phyloP scores from a whole-genome alignment of 2,888 invertebrate species.

The Neoscelio sp. region DNA sequence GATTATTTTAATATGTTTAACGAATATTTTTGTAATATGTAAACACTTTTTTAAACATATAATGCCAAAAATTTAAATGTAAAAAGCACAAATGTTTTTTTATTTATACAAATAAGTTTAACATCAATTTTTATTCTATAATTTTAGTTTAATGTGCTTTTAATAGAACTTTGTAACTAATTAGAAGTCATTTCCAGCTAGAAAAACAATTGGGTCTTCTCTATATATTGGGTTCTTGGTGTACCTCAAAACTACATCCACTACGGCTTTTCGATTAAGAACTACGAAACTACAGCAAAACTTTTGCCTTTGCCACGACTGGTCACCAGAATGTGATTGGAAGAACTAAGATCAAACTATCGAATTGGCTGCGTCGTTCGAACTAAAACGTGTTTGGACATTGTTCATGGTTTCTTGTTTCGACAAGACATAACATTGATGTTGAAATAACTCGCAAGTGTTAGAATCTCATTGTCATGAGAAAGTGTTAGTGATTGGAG shows the following conservation, averaged over 20 bases:
- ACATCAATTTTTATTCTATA: no score
- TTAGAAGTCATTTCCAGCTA: slow-evolving; percentile 13
- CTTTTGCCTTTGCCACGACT: slow-evolving; percentile 29
- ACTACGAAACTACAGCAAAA: slow-evolving; percentile 32
- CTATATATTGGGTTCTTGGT: slow-evolving; percentile 6
- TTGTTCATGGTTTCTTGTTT: slow-evolving; percentile 23
- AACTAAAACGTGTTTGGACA: slow-evolving; percentile 38
- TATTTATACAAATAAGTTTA: no score
- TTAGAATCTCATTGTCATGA: slow-evolving; percentile 12
- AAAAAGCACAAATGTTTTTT: no score
- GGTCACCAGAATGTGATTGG: slow-evolving; percentile 43
- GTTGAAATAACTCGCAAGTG: neutral
- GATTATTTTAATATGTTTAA: no score
- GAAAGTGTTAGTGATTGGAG: neutral
- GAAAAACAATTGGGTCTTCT: slow-evolving; percentile 25
- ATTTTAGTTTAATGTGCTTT: slow-evolving; percentile 22
- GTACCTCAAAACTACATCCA: slow-evolving; percentile 33
- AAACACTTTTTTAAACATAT: no score
- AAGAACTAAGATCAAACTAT: slow-evolving; percentile 44
- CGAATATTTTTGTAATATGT: no score
- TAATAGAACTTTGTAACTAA: slow-evolving; percentile 18
- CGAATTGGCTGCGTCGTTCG: slow-evolving; percentile 39
- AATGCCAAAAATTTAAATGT: slow-evolving; percentile 1
- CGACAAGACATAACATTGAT: slow-evolving; percentile 13
- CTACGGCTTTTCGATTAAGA: slow-evolving; percentile 34